phyloP scores from a whole-genome alignment of 2,888 invertebrate species.

The Parnassius mnemosyne region DNA sequence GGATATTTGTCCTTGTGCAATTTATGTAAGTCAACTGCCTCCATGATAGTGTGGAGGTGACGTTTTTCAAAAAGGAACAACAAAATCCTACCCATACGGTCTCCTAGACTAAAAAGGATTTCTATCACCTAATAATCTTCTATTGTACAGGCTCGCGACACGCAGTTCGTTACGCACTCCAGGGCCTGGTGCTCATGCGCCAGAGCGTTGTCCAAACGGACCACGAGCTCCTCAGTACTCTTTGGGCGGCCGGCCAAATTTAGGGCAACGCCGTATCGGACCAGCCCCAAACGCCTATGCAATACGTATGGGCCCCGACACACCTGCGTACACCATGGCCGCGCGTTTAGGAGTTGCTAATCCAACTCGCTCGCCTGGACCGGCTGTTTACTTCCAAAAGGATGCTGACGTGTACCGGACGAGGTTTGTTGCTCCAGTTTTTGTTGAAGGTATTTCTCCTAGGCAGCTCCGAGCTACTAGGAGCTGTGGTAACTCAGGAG shows the following conservation, averaged over 20 bases:
- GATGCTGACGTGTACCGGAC: constrained; percentile 58
- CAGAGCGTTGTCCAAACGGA: constrained; percentile 78
- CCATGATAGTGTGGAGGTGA: too few species aligned
- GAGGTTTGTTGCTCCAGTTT: constrained; percentile 43
- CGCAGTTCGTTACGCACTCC: constrained; percentile 64
- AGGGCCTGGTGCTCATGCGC: constrained; percentile 84
- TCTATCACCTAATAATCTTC: too few species aligned
- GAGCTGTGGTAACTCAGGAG: too few species aligned
- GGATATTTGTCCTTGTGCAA: too few species aligned
- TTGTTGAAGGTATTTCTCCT: background rate
- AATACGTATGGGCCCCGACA: constrained; percentile 64
- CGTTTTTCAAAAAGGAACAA: too few species aligned
- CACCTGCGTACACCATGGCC: constrained; percentile 68
- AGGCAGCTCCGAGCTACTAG: too few species aligned
- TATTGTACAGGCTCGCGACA: constrained; percentile 40
- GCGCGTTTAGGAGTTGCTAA: constrained; percentile 54
- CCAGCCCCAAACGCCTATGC: constrained; percentile 84
- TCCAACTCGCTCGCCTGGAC: constrained; percentile 70
- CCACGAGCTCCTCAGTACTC: constrained; percentile 80
- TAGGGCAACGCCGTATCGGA: constrained; percentile 61
- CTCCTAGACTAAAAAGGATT: too few species aligned
- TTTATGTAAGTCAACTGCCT: too few species aligned
- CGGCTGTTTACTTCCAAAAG: constrained; percentile 76
- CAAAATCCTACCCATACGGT: too few species aligned
- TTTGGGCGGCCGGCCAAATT: constrained; percentile 72